Percentiles rank a stretch among this genome's conserved stretches.
These are phyloP conservation scores for Mystacornis crossleyi DNA, from an alignment of 2,113 vertebrate species.

Conservation along the genomic window DNA sequence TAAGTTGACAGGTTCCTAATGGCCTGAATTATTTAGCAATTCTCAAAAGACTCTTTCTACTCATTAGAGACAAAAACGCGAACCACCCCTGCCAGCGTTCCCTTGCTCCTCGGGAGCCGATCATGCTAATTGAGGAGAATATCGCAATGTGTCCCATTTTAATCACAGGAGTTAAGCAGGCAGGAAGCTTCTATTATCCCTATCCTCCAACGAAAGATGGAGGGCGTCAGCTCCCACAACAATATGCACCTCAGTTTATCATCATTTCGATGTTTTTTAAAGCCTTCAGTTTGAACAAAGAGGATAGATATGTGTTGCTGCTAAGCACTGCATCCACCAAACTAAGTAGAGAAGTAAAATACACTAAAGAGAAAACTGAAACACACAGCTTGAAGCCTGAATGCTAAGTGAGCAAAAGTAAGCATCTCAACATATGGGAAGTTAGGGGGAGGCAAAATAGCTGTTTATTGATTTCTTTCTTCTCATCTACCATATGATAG, in stretches of 20 bases:
- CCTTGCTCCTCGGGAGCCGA: background rate
- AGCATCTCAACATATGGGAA: background rate
- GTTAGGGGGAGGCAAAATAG: background rate
- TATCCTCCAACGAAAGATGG: background rate
- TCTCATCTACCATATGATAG: background rate
- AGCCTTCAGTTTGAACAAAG: background rate
- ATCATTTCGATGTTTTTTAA: background rate
- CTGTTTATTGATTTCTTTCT: background rate
- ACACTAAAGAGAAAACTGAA: background rate
- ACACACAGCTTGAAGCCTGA: background rate
- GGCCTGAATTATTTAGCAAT: slow-evolving; percentile 66
- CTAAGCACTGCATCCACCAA: background rate
- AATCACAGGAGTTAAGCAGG: slow-evolving; percentile 34
- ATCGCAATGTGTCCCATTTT: slow-evolving; percentile 43
- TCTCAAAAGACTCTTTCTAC: slow-evolving; percentile 60
- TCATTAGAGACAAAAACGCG: slow-evolving; percentile 22
- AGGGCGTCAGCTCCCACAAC: background rate
- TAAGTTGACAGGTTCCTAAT: slow-evolving; percentile 69
- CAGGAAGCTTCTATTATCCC: background rate
- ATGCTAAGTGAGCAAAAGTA: background rate
- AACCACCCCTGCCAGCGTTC: background rate
- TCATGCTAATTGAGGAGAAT: slow-evolving; percentile 56
- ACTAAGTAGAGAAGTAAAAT: background rate
- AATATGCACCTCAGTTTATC: background rate
- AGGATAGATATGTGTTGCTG: background rate